Base-by-base conservation (phyloP, 2,113 vertebrate species). In the Ammodramus savannarum region DNA sequence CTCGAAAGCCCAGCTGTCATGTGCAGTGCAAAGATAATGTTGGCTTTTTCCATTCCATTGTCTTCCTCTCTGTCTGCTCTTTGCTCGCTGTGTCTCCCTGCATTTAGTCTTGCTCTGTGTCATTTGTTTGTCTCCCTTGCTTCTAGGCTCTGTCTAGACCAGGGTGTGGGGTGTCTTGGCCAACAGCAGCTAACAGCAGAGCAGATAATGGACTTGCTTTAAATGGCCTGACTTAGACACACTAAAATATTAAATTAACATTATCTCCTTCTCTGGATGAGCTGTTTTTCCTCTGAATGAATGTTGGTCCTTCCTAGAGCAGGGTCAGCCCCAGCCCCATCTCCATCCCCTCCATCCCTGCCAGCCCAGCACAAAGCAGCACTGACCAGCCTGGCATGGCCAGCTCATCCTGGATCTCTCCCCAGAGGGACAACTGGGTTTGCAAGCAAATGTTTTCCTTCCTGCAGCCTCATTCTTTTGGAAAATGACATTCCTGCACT, bases 1-100 rank as follows among this genome's bases (percentile, higher is more conserved):
- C 94, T 96, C 61, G 36, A 96, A 94, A 96, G 94, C 87, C 89
- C 95, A 90, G 91, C 91, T 96, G 93, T 91, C 95, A 27, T 52
- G 82, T 48, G 88, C 87, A 61, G 93, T 49, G 59, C 23, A 57
- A 77, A 83, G 89, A 92, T 89, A 67, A 84, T 67, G 67, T 51
- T 4, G 3, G 16, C 26, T 87, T 96, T 96, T 93, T 86, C 94
- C 94, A 88, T 84, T 61, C 95, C 72, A 81, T 93, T 95, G 85
- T 90, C 78, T 67, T 93, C 43, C 34, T 94, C 52, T 77, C 74
- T 59, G 39, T 65, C 84, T 89, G 1, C 63, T 73, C 67, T 49
- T 39, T 88, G 85, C 75, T 87, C 84, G 38, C 49, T 79, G 49
- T 48, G 34, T 83, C 58, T 96, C 59, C 31, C 91, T 55, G 58